Conservation (phyloP, 2,888 invertebrate species). For the Polyommatus iphigenia region DNA sequence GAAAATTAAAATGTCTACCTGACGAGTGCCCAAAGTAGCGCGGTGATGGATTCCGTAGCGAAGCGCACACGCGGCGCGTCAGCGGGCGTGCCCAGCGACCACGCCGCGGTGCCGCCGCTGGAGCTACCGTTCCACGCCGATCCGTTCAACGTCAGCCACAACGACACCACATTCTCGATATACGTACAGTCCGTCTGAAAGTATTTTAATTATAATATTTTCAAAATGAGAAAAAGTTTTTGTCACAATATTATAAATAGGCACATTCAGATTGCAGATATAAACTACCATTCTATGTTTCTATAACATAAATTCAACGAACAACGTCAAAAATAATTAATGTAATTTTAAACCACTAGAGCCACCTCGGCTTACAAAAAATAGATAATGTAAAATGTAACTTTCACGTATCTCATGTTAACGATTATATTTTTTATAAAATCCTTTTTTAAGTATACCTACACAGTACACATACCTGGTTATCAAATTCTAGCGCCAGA, state of each 20-base stretch:
- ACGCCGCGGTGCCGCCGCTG: conserved; percentile 44
- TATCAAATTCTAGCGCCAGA: conserved; percentile 76
- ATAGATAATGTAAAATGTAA: no score
- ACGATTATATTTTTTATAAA: no score
- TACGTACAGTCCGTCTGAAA: conserved; percentile 85
- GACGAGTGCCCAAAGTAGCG: conserved; percentile 61
- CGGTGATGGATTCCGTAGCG: conserved; percentile 68
- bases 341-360: no score
- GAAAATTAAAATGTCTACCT: conserved; percentile 45
- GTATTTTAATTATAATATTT: background rate
- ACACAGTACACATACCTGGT: conserved; percentile 51
- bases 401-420: no score
- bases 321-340: no score
- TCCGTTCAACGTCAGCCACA: conserved; percentile 93
- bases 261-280: no score
- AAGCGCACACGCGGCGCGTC: conserved; percentile 73
- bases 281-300: no score
- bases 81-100: conserved; percentile 63
- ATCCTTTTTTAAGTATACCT: background rate
- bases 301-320: no score
- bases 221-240: no score
- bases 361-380: no score
- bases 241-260: no score
- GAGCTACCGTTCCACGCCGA: conserved; percentile 67
- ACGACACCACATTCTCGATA: conserved; percentile 90